Evolutionary conservation across 2,888 invertebrate species (phyloP), one percentile per base, ranked within the genome.

Genomic region (Tuberolachnus salignus): DNA sequence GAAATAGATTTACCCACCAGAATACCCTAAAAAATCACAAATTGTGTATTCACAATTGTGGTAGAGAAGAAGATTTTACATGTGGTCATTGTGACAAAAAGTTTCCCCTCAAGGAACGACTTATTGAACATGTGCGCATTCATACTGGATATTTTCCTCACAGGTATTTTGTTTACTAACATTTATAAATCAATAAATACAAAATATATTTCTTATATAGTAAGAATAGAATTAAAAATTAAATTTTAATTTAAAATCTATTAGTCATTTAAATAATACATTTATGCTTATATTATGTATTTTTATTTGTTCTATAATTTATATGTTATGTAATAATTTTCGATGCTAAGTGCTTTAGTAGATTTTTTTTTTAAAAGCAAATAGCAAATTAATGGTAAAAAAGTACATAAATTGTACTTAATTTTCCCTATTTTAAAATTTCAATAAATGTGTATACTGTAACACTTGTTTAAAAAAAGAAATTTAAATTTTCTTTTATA

Each of bases 21-120:
- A 88, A 90, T 42, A 90, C 90, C 80, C 86, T 92, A 69, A 88
- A 89, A 83, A 89, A 89, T 83, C 93, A 93, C 84, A 85, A 89
- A 14, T 87, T 88, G 53, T 87, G 88, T 81, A 87, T 87, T 81
- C 91, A 91, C 83, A 86, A 87, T 1, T 84, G 85, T 13, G 85
- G 85, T 84, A n/a, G 80, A 67, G 67, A 84, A 86, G 71, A 85
- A 84, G 80, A 84, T 83, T 92, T 89, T 85, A 87, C 90, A 69
- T 94, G 94, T 84, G 87, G 90, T 83, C 89, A 91, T 82, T 94
- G 94, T 85, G 88, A 90, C 70, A 92, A 92, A 84, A 88, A 89
- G 49, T 94, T 94, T 84, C 89, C 92, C 0, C 86, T 92, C 16
- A 92, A 94, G 85, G 92, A 93, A 83, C 89, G 92, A 51, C 86